These are phyloP conservation scores for Melanotaenia pygmaea DNA, from an alignment of 2,797 vertebrate species.

Conservation along the genomic window DNA sequence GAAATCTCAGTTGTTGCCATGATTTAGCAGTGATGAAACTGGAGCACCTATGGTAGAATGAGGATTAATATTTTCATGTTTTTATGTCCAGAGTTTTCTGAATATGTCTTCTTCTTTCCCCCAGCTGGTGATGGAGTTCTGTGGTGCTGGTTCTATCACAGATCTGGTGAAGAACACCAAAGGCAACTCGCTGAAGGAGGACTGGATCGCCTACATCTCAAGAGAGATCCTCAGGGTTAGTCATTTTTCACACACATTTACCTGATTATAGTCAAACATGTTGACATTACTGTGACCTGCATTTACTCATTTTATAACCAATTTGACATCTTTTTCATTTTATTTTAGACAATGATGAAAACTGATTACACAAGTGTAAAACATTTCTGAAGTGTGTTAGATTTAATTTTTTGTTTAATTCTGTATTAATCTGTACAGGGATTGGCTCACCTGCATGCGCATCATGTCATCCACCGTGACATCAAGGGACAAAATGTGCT, in stretches of 20 bases:
- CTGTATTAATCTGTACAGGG: constrained; percentile 79
- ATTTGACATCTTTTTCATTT: neutral
- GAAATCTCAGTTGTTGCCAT: neutral
- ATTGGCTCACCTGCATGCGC: constrained; percentile 95
- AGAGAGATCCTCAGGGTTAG: constrained; percentile 96
- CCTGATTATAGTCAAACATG: neutral
- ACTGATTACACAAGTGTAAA: neutral
- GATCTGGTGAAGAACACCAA: constrained; percentile 99
- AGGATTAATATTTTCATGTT: neutral
- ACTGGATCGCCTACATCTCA: constrained; percentile 99
- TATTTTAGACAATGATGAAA: neutral
- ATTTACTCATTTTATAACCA: neutral
- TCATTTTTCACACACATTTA: neutral
- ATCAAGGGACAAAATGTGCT: constrained; percentile 98
- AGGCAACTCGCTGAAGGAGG: constrained; percentile 96
- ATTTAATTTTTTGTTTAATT: neutral
- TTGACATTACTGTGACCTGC: neutral
- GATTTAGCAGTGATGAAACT: neutral
- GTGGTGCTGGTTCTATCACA: constrained; percentile 97
- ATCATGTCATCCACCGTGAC: constrained; percentile 98
- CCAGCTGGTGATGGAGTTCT: constrained; percentile 99
- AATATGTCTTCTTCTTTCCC: constrained; percentile 43
- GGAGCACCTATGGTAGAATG: neutral
- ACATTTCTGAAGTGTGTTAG: neutral
- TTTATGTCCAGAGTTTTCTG: neutral